Evolutionary conservation across 1,140 invertebrate genomes (phyloP).

Genomic region (Nomia melanderi): DNA sequence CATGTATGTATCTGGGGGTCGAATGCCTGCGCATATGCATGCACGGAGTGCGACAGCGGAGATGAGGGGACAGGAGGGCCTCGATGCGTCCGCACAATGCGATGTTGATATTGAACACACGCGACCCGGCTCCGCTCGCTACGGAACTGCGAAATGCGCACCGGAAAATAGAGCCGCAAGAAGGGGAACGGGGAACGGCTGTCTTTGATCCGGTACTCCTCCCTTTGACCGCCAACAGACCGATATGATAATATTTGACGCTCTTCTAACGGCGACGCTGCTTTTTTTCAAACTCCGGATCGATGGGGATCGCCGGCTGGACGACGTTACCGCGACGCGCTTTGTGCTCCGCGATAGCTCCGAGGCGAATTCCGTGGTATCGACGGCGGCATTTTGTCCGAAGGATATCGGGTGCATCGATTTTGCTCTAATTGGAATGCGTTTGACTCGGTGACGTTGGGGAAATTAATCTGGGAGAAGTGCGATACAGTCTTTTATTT

Average conservation of each 20-base stretch:
- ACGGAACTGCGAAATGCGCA: conserved; percentile 59
- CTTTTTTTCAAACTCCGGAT: background rate
- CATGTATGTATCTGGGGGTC: conserved; percentile 58
- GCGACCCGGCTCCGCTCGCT: conserved; percentile 36
- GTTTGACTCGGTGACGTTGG: too few relatives aligned
- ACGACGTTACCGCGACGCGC: background rate
- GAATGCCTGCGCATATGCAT: conserved; percentile 48
- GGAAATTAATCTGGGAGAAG: too few relatives aligned
- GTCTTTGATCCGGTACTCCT: conserved; percentile 46
- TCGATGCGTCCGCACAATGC: conserved; percentile 68
- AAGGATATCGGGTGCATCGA: background rate
- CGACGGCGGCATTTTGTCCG: background rate
- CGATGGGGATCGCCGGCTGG: conserved; percentile 1
- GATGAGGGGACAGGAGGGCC: background rate
- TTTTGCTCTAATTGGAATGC: background rate
- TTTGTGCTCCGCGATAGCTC: background rate
- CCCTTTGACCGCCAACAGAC: conserved; percentile 21
- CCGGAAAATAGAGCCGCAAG: conserved; percentile 36
- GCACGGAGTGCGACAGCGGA: conserved; percentile 14
- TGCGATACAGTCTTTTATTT: too few relatives aligned
- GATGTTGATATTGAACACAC: conserved; percentile 67
- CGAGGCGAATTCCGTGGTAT: background rate
- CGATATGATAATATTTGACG: conserved; percentile 35
- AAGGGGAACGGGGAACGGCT: conserved; percentile 3
- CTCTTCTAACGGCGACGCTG: background rate